Conservation (phyloP, 1,140 invertebrate species). For the Drosophila quadrilineata region DNA sequence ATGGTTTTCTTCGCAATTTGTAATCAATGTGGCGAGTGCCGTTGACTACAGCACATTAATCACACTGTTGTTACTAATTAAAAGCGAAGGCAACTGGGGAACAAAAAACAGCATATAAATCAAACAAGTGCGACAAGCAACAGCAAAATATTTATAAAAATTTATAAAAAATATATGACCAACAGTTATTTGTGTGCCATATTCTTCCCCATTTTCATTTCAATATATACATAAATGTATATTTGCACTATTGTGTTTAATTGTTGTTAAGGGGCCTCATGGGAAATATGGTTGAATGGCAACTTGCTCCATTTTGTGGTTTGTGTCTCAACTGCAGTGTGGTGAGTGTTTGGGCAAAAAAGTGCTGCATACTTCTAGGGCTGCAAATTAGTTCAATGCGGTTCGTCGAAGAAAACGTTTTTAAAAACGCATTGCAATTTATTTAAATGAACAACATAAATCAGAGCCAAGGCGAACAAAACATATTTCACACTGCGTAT, state of each 20-base stretch:
- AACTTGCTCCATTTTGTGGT: too few species aligned
- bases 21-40: slow-evolving; percentile 29
- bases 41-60: slow-evolving; percentile 31
- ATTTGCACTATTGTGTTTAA: slow-evolving; percentile 4
- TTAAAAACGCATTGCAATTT: slow-evolving; percentile 42
- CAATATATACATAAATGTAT: too few species aligned
- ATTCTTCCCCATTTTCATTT: too few species aligned
- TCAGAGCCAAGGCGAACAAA: slow-evolving; percentile 34
- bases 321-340: slow-evolving; percentile 16
- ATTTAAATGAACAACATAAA: slow-evolving; percentile 45
- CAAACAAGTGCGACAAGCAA: too few species aligned
- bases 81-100: neutral
- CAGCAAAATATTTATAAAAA: too few species aligned
- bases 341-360: neutral
- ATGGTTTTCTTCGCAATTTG: slow-evolving; percentile 9
- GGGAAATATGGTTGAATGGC: neutral
- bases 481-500: slow-evolving; percentile 61
- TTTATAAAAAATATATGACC: too few species aligned
- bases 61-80: slow-evolving; percentile 26
- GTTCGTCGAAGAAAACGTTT: too few species aligned
- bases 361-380: slow-evolving; percentile 33
- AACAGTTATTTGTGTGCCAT: too few species aligned
- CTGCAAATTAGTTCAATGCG: too few species aligned
- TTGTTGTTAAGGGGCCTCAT: neutral
- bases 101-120: neutral